Conservation (phyloP, 1,140 invertebrate species). For the Plodia interpunctella region DNA sequence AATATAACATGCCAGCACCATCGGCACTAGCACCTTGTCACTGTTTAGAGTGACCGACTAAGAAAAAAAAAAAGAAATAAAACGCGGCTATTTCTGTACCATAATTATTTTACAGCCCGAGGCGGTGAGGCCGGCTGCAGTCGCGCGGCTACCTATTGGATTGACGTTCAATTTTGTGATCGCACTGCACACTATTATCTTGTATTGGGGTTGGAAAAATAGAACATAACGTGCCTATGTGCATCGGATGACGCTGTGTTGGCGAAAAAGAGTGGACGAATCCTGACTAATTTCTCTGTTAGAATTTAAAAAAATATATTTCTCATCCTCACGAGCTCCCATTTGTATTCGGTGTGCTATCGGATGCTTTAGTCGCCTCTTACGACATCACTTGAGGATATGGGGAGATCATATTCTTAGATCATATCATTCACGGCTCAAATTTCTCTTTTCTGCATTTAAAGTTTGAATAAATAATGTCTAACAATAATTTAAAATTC, state of each 20-base stretch:
- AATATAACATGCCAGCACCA: too few species aligned
- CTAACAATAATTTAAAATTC: background rate
- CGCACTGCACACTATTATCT: slow-evolving; percentile 15
- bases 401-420: too few species aligned
- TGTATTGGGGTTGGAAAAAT: slow-evolving; percentile 9
- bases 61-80: too few species aligned
- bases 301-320: too few species aligned
- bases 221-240: slow-evolving; percentile 2
- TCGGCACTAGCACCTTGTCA: too few species aligned
- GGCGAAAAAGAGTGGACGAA: background rate
- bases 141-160: slow-evolving; percentile 51
- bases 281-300: background rate
- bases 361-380: too few species aligned
- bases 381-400: too few species aligned
- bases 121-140: slow-evolving; percentile 30
- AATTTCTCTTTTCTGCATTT: too few species aligned
- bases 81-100: slow-evolving; percentile 13
- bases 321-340: too few species aligned
- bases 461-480: background rate
- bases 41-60: too few species aligned
- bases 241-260: background rate
- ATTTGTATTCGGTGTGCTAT: too few species aligned
- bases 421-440: too few species aligned
- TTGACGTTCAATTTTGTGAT: slow-evolving; percentile 57
- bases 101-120: slow-evolving; percentile 1